phyloP scores from a whole-genome alignment of 2,797 vertebrate genomes.

The Poeciliopsis turneri region DNA sequence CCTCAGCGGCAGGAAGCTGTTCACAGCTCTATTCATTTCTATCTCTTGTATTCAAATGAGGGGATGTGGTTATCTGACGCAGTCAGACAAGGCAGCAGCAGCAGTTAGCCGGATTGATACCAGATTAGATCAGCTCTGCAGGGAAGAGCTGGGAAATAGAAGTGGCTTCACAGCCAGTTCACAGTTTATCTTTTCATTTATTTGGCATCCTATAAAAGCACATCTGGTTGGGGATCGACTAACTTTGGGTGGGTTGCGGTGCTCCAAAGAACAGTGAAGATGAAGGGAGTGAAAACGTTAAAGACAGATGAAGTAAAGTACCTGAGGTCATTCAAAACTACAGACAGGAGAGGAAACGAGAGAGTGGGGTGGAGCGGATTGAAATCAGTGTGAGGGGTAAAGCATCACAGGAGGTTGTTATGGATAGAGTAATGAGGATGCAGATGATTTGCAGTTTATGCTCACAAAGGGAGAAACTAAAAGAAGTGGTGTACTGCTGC shows the following conservation, averaged over 20 bases:
- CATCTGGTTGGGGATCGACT: not conserved
- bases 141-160: not conserved
- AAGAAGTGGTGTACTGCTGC: not conserved
- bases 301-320: not conserved
- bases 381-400: not conserved
- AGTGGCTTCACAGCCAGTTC: not conserved
- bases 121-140: conserved; percentile 6
- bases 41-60: conserved; percentile 14
- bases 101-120: conserved; percentile 3
- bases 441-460: not conserved
- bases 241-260: not conserved
- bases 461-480: not conserved
- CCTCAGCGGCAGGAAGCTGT: not conserved
- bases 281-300: not conserved
- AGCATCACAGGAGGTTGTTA: not conserved
- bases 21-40: not conserved
- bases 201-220: not conserved
- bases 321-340: not conserved
- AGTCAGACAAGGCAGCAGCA: conserved; percentile 4
- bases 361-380: not conserved
- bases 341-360: not conserved
- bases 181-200: not conserved
- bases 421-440: not conserved
- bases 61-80: conserved; percentile 2
- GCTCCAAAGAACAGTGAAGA: not conserved